Base-by-base conservation (phyloP, 2,797 vertebrate genomes). In the Intellagama lesueurii region DNA sequence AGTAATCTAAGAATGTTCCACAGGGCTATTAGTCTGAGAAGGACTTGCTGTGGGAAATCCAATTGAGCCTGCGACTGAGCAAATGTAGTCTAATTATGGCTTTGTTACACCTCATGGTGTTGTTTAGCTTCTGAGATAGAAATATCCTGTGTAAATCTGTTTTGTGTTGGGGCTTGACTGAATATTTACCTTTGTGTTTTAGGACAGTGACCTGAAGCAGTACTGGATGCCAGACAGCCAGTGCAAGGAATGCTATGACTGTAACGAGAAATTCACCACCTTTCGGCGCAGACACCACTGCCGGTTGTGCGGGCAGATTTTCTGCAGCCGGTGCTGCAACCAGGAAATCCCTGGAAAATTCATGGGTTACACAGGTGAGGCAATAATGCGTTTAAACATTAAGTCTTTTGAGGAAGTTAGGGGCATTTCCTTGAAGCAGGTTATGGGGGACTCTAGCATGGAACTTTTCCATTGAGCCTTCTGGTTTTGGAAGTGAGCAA, bases 221-320 rank as follows among this genome's bases (percentile, higher is more conserved):
- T 99, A 99, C 96, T 99, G 99, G 99, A 99, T 99, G 99, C 99
- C 99, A 2, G 99, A 99, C 90, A 99, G 98, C 95, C 99, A 99
- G 86, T 99, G 99, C 94, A 99, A 99, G 91, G 99, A 99, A 92
- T 99, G 99, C 91, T 99, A 99, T 24, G 99, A 99, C 96, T 99
- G 99, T 92, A 99, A 98, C 1, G 99, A 99, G 96, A 99, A 99
- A 95, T 99, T 99, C 89, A 99, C 99, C 35, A 99, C 99, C 47
- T 99, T 99, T 91, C 97, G 99, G 8, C 98, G 99, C 24, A 98
- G 99, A 40, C 99, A 99, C 93, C 99, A 99, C 91, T 99, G 99
- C 95, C 97, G 99, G 1, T 97, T 99, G 2, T 99, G 99, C 68
- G 99, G 99, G 2, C 99, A 99, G 96, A 99, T 99, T 94, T 99